Evolutionary conservation across 2,113 vertebrate genomes (phyloP), one percentile per base, ranked within the genome.

Genomic region (Crotalus tigris): DNA sequence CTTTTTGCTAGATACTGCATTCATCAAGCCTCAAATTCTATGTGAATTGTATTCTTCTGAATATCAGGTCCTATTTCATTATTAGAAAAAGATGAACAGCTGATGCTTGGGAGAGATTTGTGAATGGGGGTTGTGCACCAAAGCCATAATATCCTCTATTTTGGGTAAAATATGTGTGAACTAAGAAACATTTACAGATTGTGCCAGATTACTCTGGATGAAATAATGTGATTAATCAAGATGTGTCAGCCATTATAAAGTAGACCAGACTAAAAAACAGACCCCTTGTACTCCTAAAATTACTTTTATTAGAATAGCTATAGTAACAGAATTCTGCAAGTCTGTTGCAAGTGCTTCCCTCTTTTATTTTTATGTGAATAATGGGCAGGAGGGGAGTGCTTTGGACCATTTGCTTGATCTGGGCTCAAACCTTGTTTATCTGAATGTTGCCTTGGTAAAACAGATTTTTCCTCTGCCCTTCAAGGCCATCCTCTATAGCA

Each of bases 211-310:
- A 88, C 0, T 19, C 49, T 0, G 9, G 11, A 75, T 51, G 54
- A 39, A 85, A 69, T 64, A 64, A 69, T 46, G 49, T 58, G 88
- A 44, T 94, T 94, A 94, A 94, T 89, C 88, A 29, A 93, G 93
- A 95, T 92, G 75, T 93, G 94, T 92, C 86, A 88, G 89, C 89
- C 69, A n/a, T 39, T 39, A 39, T 75, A 33, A 75, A 33, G n/a
- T 39, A 75, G 15, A 17, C n/a, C n/a, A 75, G n/a, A 39, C 5
- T 75, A 17, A 33, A 33, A 15, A 39, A 75, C n/a, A 75, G 69
- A 15, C 69, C 33, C n/a, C 69, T 4, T 39, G n/a, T 33, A 75
- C n/a, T 33, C 69, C 5, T 75, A 75, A 39, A 75, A 17, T 33
- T 75, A 75, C 69, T 75, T 75, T 75, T 75, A 75, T 75, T 33